Percentiles rank a stretch among this genome's conserved stretches.
Conservation (phyloP, 1,140 invertebrate genomes). For the Apis dorsata region DNA sequence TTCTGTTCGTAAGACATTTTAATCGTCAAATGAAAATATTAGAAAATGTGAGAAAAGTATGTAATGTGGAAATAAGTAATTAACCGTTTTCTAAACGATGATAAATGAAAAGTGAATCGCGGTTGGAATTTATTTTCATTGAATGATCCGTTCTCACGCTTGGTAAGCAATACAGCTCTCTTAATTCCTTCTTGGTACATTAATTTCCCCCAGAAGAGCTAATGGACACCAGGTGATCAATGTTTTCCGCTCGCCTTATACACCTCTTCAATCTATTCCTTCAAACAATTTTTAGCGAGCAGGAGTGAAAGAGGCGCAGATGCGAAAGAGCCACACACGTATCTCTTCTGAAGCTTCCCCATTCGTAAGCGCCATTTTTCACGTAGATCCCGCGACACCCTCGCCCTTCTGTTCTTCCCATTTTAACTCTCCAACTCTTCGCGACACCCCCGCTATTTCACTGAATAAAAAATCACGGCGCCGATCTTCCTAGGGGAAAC, state of each 20-base stretch:
- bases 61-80: no score
- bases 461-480: slow-evolving; percentile 46
- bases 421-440: background rate
- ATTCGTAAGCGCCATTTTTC: slow-evolving; percentile 40
- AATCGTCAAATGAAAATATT: background rate
- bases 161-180: background rate
- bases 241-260: background rate
- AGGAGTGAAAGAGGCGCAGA: slow-evolving; percentile 11
- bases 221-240: background rate
- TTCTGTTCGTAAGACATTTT: no score
- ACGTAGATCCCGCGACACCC: slow-evolving; percentile 39
- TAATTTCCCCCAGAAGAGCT: background rate
- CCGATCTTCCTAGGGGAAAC: background rate
- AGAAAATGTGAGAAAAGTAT: no score
- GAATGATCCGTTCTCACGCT: background rate
- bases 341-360: slow-evolving; percentile 33
- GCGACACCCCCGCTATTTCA: background rate
- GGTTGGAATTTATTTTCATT: background rate
- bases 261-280: background rate
- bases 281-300: background rate
- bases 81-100: background rate
- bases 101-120: background rate
- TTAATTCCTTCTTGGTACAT: background rate
- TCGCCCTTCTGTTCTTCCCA: background rate
- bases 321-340: slow-evolving; percentile 3